Percentiles rank a stretch among this genome's conserved stretches.
These are phyloP conservation scores for Ectropis crepuscularia DNA, from an alignment of 2,888 invertebrate genomes.

Conservation along the genomic window DNA sequence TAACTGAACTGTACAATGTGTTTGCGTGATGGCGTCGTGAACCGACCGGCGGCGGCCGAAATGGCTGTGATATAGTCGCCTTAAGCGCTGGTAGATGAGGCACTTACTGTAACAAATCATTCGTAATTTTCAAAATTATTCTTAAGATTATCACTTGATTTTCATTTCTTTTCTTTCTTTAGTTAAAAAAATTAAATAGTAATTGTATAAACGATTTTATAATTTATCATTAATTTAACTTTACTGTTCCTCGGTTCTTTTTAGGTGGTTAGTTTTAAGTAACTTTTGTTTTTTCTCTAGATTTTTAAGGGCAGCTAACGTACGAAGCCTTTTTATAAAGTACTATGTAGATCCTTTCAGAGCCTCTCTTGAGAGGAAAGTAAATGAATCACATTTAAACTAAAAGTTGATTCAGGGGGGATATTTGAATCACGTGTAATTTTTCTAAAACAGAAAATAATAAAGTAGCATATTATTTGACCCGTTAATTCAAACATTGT, in stretches of 20 bases:
- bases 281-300: conserved; percentile 16
- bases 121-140: conserved; percentile 1
- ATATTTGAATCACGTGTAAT: too few species aligned
- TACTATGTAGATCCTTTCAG: background rate
- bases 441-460: too few species aligned
- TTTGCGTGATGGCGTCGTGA: conserved; percentile 18
- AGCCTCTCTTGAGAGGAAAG: background rate
- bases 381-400: background rate
- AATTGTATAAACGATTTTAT: conserved; percentile 12
- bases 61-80: conserved; percentile 73
- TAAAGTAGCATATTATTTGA: too few species aligned
- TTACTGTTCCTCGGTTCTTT: background rate
- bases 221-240: conserved; percentile 8
- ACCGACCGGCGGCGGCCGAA: conserved; percentile 64
- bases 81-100: conserved; percentile 47
- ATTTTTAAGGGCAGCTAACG: conserved; percentile 12
- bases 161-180: background rate
- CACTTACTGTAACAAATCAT: conserved; percentile 14
- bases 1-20: background rate
- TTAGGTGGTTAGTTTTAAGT: conserved; percentile 15
- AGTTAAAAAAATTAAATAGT: background rate
- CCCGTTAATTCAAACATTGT: too few species aligned
- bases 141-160: background rate
- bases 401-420: too few species aligned
- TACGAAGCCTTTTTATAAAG: background rate